Evolutionary conservation across 2,888 invertebrate genomes (phyloP).

Genomic region (Cheiracanthium punctorium): DNA sequence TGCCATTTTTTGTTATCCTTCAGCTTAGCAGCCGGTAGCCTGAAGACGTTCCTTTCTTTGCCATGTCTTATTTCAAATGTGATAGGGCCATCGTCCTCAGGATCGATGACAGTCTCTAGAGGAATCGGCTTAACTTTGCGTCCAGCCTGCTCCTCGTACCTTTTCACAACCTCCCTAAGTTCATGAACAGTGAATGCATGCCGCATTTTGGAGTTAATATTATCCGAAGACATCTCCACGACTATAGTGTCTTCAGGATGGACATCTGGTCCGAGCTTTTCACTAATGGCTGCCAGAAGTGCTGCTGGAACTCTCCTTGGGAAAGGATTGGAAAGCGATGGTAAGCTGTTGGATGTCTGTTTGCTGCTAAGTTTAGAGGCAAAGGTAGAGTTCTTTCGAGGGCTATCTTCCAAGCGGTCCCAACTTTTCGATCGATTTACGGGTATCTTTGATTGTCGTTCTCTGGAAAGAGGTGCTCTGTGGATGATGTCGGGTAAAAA

Average conservation of each 20-base stretch:
- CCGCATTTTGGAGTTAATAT: slow-evolving; percentile 44
- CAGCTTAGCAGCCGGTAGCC: slow-evolving; percentile 89
- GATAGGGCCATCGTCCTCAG: slow-evolving; percentile 71
- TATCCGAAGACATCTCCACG: slow-evolving; percentile 88
- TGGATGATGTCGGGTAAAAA: slow-evolving; percentile 36
- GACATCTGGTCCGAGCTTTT: slow-evolving; percentile 70
- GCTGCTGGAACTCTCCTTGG: slow-evolving; percentile 56
- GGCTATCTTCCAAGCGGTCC: slow-evolving; percentile 48
- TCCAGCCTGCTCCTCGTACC: slow-evolving; percentile 59
- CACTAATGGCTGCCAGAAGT: slow-evolving; percentile 73
- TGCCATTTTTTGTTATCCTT: slow-evolving; percentile 93
- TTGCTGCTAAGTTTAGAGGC: slow-evolving; percentile 18
- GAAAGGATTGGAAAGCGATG: slow-evolving; percentile 44
- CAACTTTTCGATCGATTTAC: slow-evolving; percentile 63
- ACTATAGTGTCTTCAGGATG: slow-evolving; percentile 75
- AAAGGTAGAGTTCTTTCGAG: slow-evolving; percentile 22
- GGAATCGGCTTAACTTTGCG: slow-evolving; percentile 51
- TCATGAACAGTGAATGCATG: slow-evolving; percentile 66
- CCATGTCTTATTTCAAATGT: slow-evolving; percentile 75
- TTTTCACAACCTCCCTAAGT: slow-evolving; percentile 39
- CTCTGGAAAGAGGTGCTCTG: background rate
- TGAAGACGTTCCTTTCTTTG: slow-evolving; percentile 87
- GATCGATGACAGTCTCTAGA: slow-evolving; percentile 54
- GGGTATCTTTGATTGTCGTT: slow-evolving; percentile 1
- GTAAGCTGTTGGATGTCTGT: slow-evolving; percentile 48